Evolutionary conservation across 2,797 vertebrate species (phyloP).

Genomic region (Nyctibius grandis): DNA sequence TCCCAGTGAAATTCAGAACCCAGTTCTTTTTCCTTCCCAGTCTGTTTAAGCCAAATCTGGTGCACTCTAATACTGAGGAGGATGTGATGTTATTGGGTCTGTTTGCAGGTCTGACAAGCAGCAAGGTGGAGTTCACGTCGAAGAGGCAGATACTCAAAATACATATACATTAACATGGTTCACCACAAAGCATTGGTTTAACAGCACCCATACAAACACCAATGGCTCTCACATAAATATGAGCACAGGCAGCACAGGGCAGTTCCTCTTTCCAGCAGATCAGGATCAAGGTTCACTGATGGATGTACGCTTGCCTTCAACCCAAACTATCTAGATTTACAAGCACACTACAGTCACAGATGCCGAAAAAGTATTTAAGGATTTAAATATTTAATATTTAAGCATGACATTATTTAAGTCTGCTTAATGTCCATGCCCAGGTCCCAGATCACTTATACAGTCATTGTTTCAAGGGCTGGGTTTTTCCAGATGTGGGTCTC

Average conservation of each 20-base stretch:
- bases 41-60: neutral
- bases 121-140: neutral
- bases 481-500: neutral
- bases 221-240: neutral
- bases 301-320: neutral
- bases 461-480: neutral
- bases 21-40: accelerated
- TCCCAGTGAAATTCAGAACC: neutral
- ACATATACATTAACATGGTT: neutral
- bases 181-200: neutral
- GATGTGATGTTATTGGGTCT: neutral
- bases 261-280: accelerated
- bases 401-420: neutral
- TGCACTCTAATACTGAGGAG: accelerated
- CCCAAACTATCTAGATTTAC: neutral
- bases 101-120: neutral
- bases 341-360: neutral
- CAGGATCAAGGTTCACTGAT: neutral
- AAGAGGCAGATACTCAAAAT: neutral
- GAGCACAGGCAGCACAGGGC: neutral
- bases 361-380: too few species aligned
- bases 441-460: neutral
- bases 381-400: too few species aligned
- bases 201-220: neutral
- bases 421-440: neutral